Base-by-base conservation (phyloP, 2,797 vertebrate genomes). In the Helarctos malayanus region DNA sequence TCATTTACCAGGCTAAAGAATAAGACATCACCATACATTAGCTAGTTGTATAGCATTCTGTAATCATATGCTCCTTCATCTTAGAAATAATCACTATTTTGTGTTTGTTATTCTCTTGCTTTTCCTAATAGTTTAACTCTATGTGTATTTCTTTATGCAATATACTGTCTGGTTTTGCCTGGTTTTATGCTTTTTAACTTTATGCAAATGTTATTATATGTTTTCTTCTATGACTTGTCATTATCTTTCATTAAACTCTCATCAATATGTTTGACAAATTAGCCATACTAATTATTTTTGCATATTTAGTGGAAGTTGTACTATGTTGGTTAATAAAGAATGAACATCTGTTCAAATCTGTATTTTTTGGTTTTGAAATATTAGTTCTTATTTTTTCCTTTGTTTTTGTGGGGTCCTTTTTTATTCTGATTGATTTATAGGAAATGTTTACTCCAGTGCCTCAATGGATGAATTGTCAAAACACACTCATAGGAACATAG, bases 21-120 rank as follows among this genome's bases (percentile, higher is more conserved):
- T 21, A 52, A 15, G 5, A 73, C 1, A 3, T 59, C 9, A 32
- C 0, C 0, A 21, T 2, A 4, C 19, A 1, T 32, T 38, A 61
- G 32, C 3, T 27, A 16, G 2, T 61, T 56, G 25, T 21, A 19
- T 11, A 52, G 18, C 18, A 54, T 35, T 89, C 35, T 61, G 13
- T 61, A 79, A 25, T 41, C 27, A n/a, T 4, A 23, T 0, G 12
- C 3, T 79, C 13, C 21, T 75, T 57, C 18, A 7, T 2, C 12
- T 2, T 10, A 71, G 61, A 90, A 38, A 83, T 47, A 14, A 41
- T 57, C 25, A 3, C 1, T 27, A 92, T 54, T 96, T 75, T 63
- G 2, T 38, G 5, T 68, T 71, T 73, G 16, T 32, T 56, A 14
- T 71, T 88, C 4, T 32, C 11, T 79, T 87, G 3, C 19, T 71